phyloP scores from a whole-genome alignment of 2,113 vertebrate genomes.

The Pangasianodon gigas region DNA sequence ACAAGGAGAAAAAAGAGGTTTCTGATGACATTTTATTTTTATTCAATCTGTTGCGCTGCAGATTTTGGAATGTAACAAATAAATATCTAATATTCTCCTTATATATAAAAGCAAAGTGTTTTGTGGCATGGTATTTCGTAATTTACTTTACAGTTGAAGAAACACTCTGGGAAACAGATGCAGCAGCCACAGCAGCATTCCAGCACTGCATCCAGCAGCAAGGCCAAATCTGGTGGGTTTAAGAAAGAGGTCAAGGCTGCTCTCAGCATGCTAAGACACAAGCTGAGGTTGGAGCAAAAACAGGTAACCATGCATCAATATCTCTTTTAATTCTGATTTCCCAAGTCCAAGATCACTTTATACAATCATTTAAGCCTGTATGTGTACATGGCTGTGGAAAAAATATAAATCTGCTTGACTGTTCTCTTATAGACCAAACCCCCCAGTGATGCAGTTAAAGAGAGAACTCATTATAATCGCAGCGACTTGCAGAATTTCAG shows the following conservation, averaged over 20 bases:
- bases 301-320: constrained; percentile 20
- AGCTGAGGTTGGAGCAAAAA: constrained; percentile 41
- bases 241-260: constrained; percentile 68
- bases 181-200: constrained; percentile 40
- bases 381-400: not conserved
- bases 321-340: not conserved
- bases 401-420: not conserved
- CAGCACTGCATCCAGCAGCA: constrained; percentile 30
- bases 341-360: not conserved
- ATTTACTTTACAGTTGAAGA: constrained; percentile 30
- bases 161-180: constrained; percentile 38
- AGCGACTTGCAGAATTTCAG: constrained; percentile 62
- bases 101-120: not conserved
- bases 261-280: constrained; percentile 61
- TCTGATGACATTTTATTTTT: not conserved
- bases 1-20: constrained; percentile 59
- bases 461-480: constrained; percentile 42
- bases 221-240: constrained; percentile 63
- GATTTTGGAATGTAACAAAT: not conserved
- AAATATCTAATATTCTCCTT: not conserved
- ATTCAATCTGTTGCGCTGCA: not conserved
- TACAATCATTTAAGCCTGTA: not conserved
- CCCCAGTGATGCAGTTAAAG: constrained; percentile 46
- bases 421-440: constrained; percentile 36
- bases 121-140: not conserved